Conservation (phyloP, 2,888 invertebrate genomes). For the Pandemis corylana region DNA sequence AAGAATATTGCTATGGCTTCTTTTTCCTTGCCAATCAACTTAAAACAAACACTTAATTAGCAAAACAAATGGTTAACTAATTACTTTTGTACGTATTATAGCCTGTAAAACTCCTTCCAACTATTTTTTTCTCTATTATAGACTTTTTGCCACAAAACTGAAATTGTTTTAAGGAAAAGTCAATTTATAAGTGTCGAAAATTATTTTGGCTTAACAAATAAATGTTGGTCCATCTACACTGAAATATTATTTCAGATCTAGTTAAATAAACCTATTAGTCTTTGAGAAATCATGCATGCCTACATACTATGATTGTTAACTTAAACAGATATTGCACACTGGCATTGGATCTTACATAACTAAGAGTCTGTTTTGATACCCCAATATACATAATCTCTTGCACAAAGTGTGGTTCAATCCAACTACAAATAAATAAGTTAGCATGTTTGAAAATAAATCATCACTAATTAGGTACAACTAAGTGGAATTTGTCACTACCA, state of each 20-base stretch:
- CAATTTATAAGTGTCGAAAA: not conserved
- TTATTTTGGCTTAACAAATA: not conserved
- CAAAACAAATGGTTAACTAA: constrained; percentile 13
- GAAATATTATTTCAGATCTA: constrained; percentile 34
- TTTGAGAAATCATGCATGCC: constrained; percentile 26
- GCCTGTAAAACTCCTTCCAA: not conserved
- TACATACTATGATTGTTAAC: constrained; percentile 27
- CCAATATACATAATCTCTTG: constrained; percentile 13
- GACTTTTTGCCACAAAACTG: constrained; percentile 1
- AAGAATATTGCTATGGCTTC: constrained; percentile 2
- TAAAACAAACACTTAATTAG: constrained; percentile 1
- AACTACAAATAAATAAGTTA: constrained; percentile 15
- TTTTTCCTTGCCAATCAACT: constrained; percentile 1
- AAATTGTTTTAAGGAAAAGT: constrained; percentile 8
- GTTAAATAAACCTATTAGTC: constrained; percentile 24
- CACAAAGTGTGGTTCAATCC: constrained; percentile 19
- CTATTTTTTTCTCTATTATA: not conserved
- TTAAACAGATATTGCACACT: constrained; percentile 40
- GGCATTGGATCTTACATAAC: constrained; percentile 30
- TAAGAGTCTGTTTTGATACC: constrained; percentile 30
- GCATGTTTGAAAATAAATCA: constrained; percentile 17
- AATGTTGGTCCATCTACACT: constrained; percentile 25
- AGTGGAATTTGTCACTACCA: constrained; percentile 6
- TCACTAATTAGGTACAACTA: not conserved
- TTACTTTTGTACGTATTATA: constrained; percentile 16